Evolutionary conservation across 2,797 vertebrate species (phyloP).

Genomic region (Champsocephalus gunnari): DNA sequence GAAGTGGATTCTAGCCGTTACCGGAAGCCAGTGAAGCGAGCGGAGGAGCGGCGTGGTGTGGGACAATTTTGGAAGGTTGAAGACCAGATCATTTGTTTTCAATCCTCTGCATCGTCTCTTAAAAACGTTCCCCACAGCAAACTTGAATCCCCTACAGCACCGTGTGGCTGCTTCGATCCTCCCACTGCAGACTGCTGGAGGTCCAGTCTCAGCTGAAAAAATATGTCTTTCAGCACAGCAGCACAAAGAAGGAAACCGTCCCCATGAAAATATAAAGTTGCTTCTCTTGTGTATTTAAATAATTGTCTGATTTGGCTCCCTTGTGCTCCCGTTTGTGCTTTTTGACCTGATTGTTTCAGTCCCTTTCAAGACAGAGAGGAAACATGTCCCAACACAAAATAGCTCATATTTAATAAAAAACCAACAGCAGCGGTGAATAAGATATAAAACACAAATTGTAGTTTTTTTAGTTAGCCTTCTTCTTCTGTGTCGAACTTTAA

Average conservation of each 20-base stretch:
- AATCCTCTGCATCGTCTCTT: constrained; percentile 9
- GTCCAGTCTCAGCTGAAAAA: constrained; percentile 29
- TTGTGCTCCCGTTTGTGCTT: constrained; percentile 10
- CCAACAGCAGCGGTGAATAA: not conserved
- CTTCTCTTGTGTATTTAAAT: constrained; percentile 40
- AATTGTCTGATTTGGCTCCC: not conserved
- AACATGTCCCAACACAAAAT: constrained; percentile 2
- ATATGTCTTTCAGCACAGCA: constrained; percentile 35
- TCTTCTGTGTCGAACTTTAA: constrained; percentile 3
- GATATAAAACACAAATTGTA: not conserved
- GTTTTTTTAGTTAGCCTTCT: not conserved
- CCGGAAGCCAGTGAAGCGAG: too few relatives aligned
- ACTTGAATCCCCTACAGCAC: constrained; percentile 48
- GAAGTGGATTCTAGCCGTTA: too few relatives aligned
- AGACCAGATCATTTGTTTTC: too few relatives aligned
- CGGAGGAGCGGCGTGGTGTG: too few relatives aligned
- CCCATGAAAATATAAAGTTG: constrained; percentile 18
- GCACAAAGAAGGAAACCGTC: constrained; percentile 18
- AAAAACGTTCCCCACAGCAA: constrained; percentile 52
- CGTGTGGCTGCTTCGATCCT: constrained; percentile 62
- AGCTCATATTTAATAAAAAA: constrained; percentile 17
- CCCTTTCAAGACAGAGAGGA: not conserved
- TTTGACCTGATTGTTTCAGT: constrained; percentile 23
- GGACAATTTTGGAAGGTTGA: too few relatives aligned
- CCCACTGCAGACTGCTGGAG: constrained; percentile 53